Percentiles rank a stretch among this genome's conserved stretches.
phyloP scores from a whole-genome alignment of 2,113 vertebrate genomes.

The Sphyrna mokarran region DNA sequence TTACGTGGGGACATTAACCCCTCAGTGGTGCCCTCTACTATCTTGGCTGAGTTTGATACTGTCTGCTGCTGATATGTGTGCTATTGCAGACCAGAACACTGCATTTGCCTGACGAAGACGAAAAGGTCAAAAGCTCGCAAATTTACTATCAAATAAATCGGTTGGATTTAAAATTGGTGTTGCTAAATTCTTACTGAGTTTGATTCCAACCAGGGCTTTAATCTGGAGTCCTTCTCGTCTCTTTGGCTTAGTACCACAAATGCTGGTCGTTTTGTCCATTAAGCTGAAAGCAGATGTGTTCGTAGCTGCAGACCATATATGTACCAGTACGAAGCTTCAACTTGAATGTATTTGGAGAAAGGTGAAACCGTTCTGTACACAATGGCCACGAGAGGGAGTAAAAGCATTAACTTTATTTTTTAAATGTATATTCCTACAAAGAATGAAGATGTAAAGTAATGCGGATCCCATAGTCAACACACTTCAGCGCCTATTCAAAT shows the following conservation, averaged over 20 bases:
- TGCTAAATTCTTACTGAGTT: too few relatives aligned
- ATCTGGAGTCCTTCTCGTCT: neutral
- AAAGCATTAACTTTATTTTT: neutral
- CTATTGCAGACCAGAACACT: too few relatives aligned
- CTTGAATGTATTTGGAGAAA: neutral
- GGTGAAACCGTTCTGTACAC: neutral
- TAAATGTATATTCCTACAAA: neutral
- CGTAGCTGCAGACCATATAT: neutral
- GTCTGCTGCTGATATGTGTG: too few relatives aligned
- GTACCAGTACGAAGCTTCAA: neutral
- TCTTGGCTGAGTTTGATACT: neutral
- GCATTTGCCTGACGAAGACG: too few relatives aligned
- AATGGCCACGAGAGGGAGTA: constrained; percentile 1
- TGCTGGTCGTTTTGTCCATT: neutral
- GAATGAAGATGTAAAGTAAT: neutral
- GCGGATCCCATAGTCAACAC: neutral
- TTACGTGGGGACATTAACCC: neutral
- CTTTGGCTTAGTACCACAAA: neutral
- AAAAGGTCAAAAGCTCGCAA: too few relatives aligned
- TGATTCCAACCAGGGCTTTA: neutral
- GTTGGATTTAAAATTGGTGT: too few relatives aligned
- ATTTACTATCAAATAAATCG: too few relatives aligned
- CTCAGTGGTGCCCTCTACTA: neutral
- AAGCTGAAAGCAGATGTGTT: neutral
- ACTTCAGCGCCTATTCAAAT: too few relatives aligned